phyloP scores from a whole-genome alignment of 1,140 invertebrate species.

The Hyphantria cunea region DNA sequence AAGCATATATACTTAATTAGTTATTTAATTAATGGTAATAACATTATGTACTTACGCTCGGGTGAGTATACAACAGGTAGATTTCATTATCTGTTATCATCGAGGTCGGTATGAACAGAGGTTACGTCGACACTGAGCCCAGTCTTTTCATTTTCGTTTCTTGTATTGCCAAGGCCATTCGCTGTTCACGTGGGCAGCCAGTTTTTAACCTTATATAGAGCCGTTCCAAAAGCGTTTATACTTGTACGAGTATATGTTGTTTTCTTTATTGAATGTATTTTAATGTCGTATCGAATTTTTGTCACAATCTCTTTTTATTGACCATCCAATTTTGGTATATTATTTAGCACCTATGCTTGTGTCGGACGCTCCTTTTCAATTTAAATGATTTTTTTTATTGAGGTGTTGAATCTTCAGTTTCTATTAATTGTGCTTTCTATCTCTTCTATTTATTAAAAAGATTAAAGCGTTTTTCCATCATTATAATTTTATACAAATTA shows the following conservation, averaged over 20 bases:
- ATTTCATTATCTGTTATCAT: conserved; percentile 3
- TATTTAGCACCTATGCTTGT: too few relatives aligned
- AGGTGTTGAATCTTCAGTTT: too few relatives aligned
- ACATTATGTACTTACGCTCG: neutral
- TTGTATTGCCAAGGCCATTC: conserved; percentile 17
- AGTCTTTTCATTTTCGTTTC: conserved; percentile 8
- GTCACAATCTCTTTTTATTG: too few relatives aligned
- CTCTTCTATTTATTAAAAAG: too few relatives aligned
- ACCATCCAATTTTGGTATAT: too few relatives aligned
- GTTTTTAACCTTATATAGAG: conserved; percentile 17
- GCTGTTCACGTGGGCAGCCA: conserved; percentile 4
- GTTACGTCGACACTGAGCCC: neutral
- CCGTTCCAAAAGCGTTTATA: neutral
- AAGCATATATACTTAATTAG: neutral
- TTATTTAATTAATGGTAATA: conserved; percentile 1
- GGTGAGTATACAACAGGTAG: neutral
- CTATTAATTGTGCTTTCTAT: too few relatives aligned
- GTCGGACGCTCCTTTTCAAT: too few relatives aligned
- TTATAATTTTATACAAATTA: too few relatives aligned
- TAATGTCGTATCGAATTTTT: too few relatives aligned
- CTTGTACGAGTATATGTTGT: neutral
- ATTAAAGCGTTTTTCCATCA: too few relatives aligned
- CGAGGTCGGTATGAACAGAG: neutral
- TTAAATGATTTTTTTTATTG: too few relatives aligned
- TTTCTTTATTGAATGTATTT: neutral